Conservation (phyloP, 1,140 invertebrate genomes). For the Berghia stephanieae region DNA sequence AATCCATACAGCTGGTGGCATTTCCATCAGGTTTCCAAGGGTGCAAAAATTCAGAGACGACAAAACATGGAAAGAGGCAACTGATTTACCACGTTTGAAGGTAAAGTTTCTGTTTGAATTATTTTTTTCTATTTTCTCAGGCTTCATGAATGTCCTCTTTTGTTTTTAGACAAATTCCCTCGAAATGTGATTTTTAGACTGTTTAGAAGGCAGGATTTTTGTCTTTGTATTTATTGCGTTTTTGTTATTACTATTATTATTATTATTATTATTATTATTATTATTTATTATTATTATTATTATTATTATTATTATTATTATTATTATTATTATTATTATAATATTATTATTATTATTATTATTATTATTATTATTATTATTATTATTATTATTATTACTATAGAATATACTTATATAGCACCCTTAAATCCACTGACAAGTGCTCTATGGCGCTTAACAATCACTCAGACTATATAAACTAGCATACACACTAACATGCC, state of each 20-base stretch:
- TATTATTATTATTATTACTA: no score
- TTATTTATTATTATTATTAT: neutral
- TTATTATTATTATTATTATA: no score
- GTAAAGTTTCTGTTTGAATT: slow-evolving; percentile 50
- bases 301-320: no score
- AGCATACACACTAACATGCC: no score
- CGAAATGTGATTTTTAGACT: neutral
- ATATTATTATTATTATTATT: no score
- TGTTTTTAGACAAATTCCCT: neutral
- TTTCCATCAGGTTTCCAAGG: slow-evolving; percentile 91
- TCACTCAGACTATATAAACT: no score
- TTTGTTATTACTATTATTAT: neutral
- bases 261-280: neutral
- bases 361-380: no score
- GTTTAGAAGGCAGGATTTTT: neutral
- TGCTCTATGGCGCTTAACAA: no score
- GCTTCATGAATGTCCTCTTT: neutral
- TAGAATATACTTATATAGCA: no score
- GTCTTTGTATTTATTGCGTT: neutral
- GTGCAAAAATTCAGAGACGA: slow-evolving; percentile 84
- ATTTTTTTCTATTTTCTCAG: neutral
- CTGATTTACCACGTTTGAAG: slow-evolving; percentile 78
- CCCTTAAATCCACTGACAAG: no score
- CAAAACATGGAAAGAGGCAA: slow-evolving; percentile 86
- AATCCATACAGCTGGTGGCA: slow-evolving; percentile 88